A percentile compares a stretch with the other conserved stretches of the same genome.
These are phyloP conservation scores for Eleginops maclovinus DNA, from an alignment of 2,113 vertebrate genomes.

Conservation along the genomic window DNA sequence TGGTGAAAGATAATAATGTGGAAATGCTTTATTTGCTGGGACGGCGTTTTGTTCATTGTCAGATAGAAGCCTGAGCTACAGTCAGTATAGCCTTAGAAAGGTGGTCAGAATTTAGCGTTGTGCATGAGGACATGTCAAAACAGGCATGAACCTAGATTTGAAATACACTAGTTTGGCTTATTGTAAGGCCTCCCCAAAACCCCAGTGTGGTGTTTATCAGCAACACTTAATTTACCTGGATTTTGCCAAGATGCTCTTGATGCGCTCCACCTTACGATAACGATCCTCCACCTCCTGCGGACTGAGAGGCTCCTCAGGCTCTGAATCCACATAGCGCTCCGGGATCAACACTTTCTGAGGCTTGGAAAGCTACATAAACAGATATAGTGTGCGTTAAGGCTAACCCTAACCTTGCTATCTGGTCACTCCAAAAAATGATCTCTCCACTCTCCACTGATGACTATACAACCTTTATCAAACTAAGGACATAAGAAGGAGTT, in stretches of 20 bases:
- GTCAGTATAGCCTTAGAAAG: background rate
- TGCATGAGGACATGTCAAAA: background rate
- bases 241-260: constrained; percentile 93
- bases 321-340: constrained; percentile 93
- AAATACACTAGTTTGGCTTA: background rate
- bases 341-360: constrained; percentile 95
- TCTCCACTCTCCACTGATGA: background rate
- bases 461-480: background rate
- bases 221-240: constrained; percentile 87
- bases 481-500: background rate
- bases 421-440: background rate
- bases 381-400: background rate
- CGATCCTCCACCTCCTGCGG: constrained; percentile 92
- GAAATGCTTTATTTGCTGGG: background rate
- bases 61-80: background rate
- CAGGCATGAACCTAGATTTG: background rate
- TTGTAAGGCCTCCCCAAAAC: background rate
- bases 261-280: constrained; percentile 93
- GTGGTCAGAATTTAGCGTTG: background rate
- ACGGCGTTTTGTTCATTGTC: background rate
- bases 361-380: constrained; percentile 87
- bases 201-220: background rate
- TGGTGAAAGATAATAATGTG: background rate
- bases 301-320: constrained; percentile 92
- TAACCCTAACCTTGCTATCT: background rate